Evolutionary conservation across 2,113 vertebrate species (phyloP), one percentile per base, ranked within the genome.

Genomic region (Piprites chloris): DNA sequence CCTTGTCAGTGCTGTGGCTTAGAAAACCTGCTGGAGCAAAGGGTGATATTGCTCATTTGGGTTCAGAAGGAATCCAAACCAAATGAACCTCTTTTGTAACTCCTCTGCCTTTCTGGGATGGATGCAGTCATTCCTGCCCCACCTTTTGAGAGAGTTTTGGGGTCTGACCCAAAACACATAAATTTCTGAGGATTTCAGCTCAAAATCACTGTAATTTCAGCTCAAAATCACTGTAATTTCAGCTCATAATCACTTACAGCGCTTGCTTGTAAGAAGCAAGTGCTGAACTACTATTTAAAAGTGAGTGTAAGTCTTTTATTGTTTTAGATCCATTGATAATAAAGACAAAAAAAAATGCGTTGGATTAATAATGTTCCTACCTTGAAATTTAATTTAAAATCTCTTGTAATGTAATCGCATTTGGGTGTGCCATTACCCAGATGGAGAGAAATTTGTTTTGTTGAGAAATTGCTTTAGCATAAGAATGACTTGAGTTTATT

Each of bases 341-440:
- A 96, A 90, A 95, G 95, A 94, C 56, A 86, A 63, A 63, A 50
- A 44, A 55, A 42, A 96, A 96, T 94, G 82, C 85, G 88, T 86
- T 80, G 92, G 72, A 80, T 95, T 97, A 97, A 97, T 95, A 96
- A 94, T 68, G 87, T 90, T 94, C 69, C 95, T 96, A 96, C 95
- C 93, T 96, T 95, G 95, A 96, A 95, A 97, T 96, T 97, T 95
- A 96, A 96, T 96, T 96, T 96, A 96, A 94, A 95, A 94, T 96
- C 93, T 87, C 93, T 94, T 96, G 95, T 96, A 96, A 94, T 96
- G 90, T 96, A 96, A 96, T 97, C 93, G 80, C 93, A 86, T 97
- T 96, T 95, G 95, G 96, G 92, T 88, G 93, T 96, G 95, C 91
- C 95, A 90, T 95, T 97, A 95, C 94, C 94, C 93, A 97, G 95